Conservation (phyloP, 1,140 invertebrate genomes). For the Cherax quadricarinatus region DNA sequence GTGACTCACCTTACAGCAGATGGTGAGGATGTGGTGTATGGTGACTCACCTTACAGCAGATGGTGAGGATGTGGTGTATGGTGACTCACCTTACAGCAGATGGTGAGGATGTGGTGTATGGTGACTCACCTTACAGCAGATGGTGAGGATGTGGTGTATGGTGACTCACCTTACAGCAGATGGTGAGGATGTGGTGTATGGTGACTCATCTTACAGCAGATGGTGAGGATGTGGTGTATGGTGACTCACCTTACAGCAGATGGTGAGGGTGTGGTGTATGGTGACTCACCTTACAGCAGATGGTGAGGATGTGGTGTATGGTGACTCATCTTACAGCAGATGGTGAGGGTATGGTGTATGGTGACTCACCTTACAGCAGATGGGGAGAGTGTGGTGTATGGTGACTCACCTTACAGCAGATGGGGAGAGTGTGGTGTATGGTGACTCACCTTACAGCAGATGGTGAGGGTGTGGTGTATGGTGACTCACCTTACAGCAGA, state of each 20-base stretch:
- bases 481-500: conserved; percentile 49
- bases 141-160: conserved; percentile 11
- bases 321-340: no score
- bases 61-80: conserved; percentile 11
- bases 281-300: conserved; percentile 49
- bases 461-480: background rate
- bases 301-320: conserved; percentile 11
- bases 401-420: conserved; percentile 49
- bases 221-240: conserved; percentile 11
- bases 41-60: conserved; percentile 49
- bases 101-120: no score
- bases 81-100: no score
- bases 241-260: no score
- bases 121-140: conserved; percentile 49
- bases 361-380: conserved; percentile 49
- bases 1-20: no score
- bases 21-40: no score
- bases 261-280: no score
- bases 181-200: no score
- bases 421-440: background rate
- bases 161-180: no score
- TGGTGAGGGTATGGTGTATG: no score
- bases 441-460: conserved; percentile 49
- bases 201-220: conserved; percentile 47
- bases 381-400: background rate